Evolutionary conservation across 2,113 vertebrate genomes (phyloP).

Genomic region (Marmota monax): DNA sequence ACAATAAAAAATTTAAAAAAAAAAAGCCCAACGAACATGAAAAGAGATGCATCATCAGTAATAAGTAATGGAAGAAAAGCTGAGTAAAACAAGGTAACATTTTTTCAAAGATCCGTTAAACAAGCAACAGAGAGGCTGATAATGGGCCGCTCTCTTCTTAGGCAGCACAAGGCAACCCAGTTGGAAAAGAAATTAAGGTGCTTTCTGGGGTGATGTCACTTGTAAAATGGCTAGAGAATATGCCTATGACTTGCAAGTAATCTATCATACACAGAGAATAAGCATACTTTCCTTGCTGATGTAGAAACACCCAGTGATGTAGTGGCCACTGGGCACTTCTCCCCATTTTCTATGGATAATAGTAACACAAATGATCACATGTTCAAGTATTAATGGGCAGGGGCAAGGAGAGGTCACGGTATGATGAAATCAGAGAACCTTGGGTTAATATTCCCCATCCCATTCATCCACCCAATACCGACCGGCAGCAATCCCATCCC

Average conservation of each 20-base stretch:
- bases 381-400: neutral
- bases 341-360: neutral
- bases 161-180: neutral
- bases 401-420: neutral
- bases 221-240: neutral
- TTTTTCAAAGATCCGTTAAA: neutral
- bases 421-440: neutral
- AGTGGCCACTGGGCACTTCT: neutral
- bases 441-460: neutral
- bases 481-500: neutral
- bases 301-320: neutral
- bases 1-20: no score
- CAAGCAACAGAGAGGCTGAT: neutral
- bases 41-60: neutral
- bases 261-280: neutral
- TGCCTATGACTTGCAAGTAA: neutral
- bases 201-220: neutral
- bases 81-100: constrained; percentile 9
- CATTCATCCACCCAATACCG: neutral
- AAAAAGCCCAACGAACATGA: neutral
- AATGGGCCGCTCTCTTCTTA: neutral
- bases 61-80: constrained; percentile 19
- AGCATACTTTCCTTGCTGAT: neutral
- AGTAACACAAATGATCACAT: neutral
- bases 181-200: neutral